Percentiles rank a stretch among this genome's conserved stretches.
phyloP scores from a whole-genome alignment of 1,140 invertebrate genomes.

The Apis florea region DNA sequence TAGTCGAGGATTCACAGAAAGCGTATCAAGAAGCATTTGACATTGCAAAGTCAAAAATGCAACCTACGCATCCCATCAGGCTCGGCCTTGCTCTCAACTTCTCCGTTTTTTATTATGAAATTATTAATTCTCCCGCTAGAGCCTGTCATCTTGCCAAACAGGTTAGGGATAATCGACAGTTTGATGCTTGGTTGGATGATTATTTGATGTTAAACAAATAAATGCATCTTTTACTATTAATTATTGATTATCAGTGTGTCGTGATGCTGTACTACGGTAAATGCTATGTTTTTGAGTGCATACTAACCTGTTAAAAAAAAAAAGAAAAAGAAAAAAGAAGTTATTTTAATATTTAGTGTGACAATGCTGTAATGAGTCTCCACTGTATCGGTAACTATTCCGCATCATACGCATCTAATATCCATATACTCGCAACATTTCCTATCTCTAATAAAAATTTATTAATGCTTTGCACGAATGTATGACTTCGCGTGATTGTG shows the following conservation, averaged over 20 bases:
- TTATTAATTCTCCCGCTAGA: slow-evolving; percentile 97
- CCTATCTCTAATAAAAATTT: slow-evolving; percentile 8
- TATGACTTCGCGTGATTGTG: neutral
- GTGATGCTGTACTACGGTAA: neutral
- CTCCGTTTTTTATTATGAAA: slow-evolving; percentile 99
- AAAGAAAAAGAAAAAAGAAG: neutral
- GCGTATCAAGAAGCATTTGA: slow-evolving; percentile 99
- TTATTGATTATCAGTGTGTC: slow-evolving; percentile 1
- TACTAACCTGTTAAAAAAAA: slow-evolving; percentile 15
- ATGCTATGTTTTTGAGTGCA: slow-evolving; percentile 11
- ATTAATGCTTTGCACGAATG: slow-evolving; percentile 19
- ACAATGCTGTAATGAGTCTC: slow-evolving; percentile 26
- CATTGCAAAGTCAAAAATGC: slow-evolving; percentile 99
- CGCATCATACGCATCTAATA: slow-evolving; percentile 29
- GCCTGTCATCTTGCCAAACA: slow-evolving; percentile 98
- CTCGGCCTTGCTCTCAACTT: slow-evolving; percentile 98
- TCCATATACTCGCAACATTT: neutral
- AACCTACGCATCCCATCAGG: slow-evolving; percentile 98
- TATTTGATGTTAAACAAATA: neutral
- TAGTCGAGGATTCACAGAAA: slow-evolving; percentile 98
- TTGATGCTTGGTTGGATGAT: slow-evolving; percentile 45
- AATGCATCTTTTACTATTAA: neutral
- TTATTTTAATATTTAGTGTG: neutral
- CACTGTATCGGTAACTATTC: slow-evolving; percentile 54
- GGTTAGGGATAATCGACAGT: slow-evolving; percentile 83